Conservation (phyloP, 2,113 vertebrate genomes). For the pig (Sus scrofa) region T2T-Sscrofa CM000820.6:6545001-6545500, state of each 20-base stretch:
- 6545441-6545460: no score
- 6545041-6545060: background rate
- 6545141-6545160: slow-evolving; percentile 14
- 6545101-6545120: slow-evolving; percentile 22
- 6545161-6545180: slow-evolving; percentile 3
- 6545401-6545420: no score
- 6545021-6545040: slow-evolving; percentile 49
- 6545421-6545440: no score
- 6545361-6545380: no score
- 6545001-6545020: background rate
- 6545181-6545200: background rate
- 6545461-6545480: no score
- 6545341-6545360: no score
- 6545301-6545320: no score
- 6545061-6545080: slow-evolving; percentile 55
- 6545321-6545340: no score
- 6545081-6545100: slow-evolving; percentile 52
- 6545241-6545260: slow-evolving; percentile 53
- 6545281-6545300: no score
- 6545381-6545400: no score
- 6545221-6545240: slow-evolving; percentile 45
- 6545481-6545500: no score
- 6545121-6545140: background rate
- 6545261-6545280: no score
- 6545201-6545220: slow-evolving; percentile 15